Base-by-base conservation (phyloP, 2,113 vertebrate genomes). In the Pionites leucogaster region DNA sequence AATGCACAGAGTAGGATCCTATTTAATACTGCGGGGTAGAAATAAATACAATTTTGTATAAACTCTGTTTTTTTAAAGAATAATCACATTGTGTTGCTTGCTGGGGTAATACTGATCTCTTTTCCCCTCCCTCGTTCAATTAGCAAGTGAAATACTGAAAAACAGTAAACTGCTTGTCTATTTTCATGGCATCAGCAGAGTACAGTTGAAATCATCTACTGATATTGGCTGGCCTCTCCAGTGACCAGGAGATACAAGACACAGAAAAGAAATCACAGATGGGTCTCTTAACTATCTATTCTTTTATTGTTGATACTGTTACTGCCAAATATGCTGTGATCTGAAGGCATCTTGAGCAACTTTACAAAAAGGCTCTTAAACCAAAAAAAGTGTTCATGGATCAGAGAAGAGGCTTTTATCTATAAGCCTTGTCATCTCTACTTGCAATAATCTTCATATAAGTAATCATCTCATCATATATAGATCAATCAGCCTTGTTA, bases 401-500 rank as follows among this genome's bases (percentile, higher is more conserved):
- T 97, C 97, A 97, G 97, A 98, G 96, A 97, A 98, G 97, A 94
- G 78, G 93, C 97, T 98, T 98, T 98, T 98, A 98, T 98, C 98
- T 98, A 96, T 97, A 98, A 98, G 96, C 94, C 96, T 97, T 98
- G 97, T 98, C 97, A 97, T 98, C 98, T 98, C 93, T 78, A 96
- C 96, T 97, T 95, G 86, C 97, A 98, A 97, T 98, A 98, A 98
- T 98, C 97, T 98, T 98, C 98, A 97, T 98, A 97, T 98, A 98
- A 98, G 97, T 98, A 98, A 98, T 98, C 98, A 98, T 98, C 97
- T 98, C 98, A 98, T 98, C 98, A 97, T 98, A 98, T 98, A 98
- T 97, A 98, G 98, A 98, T 98, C 98, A 98, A 98, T 98, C 98
- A 98, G 97, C 96, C 95, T 97, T 97, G 97, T 98, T 98, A 98